Evolutionary conservation across 2,888 invertebrate species (phyloP), one percentile per base, ranked within the genome.

Genomic region (Dynastes hyllus): DNA sequence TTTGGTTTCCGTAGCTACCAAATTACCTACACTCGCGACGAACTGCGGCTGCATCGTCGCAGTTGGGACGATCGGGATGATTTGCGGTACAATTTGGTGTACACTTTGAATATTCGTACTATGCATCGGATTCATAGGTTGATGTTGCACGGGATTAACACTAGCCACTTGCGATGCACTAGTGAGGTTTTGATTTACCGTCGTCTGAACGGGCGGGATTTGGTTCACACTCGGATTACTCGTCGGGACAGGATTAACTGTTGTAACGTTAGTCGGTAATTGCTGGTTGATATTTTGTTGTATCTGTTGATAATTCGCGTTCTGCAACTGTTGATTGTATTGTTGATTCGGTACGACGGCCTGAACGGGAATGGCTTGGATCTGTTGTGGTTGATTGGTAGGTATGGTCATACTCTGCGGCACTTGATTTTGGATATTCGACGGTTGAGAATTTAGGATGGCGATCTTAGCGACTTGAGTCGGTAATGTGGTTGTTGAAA

Each of bases 381-480:
- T 77, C 50, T 78, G 76, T 40, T 78, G 66, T 4, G 75, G 69
- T 69, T 51, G 80, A 32, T 78, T 80, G 32, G 67, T 70, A 8
- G 82, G 83, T 53, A 82, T 79, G 11, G 82, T 67, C 58, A 83
- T 83, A 29, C 16, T 79, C 69, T 79, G 79, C 4, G 79, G 73
- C 22, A 77, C 75, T 77, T 83, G 84, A 86, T 86, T 81, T 84
- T 87, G 80, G 83, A 86, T 79, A 78, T 79, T 81, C 45, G 58
- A 45, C 22, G 82, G 83, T 78, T 83, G 84, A 1, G 81, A 77
- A 79, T 83, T 87, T 79, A 87, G 79, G 76, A 88, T 86, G 22
- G 88, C 85, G 80, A 83, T 88, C 83, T 88, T 88, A 5, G 85
- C 86, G 37, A 85, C 83, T 79, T 88, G 88, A 22, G 86, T 87